Base-by-base conservation (phyloP, 2,113 vertebrate genomes). In the Heptranchias perlo region DNA sequence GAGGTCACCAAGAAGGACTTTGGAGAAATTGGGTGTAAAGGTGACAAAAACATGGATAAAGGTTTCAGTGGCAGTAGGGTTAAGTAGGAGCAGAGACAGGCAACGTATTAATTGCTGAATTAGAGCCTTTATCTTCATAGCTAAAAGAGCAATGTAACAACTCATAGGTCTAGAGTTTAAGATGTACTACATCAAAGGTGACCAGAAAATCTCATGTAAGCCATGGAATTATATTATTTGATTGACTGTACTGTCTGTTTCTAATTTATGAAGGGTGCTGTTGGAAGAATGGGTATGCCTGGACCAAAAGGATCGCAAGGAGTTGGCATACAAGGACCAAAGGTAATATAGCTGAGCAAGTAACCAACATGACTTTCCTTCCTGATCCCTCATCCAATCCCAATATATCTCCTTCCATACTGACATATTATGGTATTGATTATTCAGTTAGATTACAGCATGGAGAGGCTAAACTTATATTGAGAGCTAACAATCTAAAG, bases 261-360 rank as follows among this genome's bases (percentile, higher is more conserved):
- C 13, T 95, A 31, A 69, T 62, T 25, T 86, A 96, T 61, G 49
- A 1, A 99, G 98, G 98, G 98, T 52, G 62, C 96, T 65, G 96
- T 96, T 47, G 98, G 99, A 28, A 97, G 97, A 96, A 96, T 97
- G 35, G 98, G 98, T 3, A 96, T 97, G 61, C 97, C 97, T 93
- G 98, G 98, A 1, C 91, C 96, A 1, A 96, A 96, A 25, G 98
- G 98, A 0, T 96, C 67, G 35, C 96, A 97, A 64, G 98, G 99
- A 10, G 96, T 98, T 1, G 98, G 98, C 62, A 97, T 98, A 96
- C 98, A 98, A 97, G 98, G 99, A 96, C 97, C 97, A 96, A 99
- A 99, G 98, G 98, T 99, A 98, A 96, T 65, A 49, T 31, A 52
- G 1, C 94, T 49, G 21, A 69, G 65, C 23, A 61, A 1, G 54